Percentiles rank a stretch among this genome's conserved stretches.
phyloP scores from a whole-genome alignment of 2,113 vertebrate genomes.

The Probosciger aterrimus region DNA sequence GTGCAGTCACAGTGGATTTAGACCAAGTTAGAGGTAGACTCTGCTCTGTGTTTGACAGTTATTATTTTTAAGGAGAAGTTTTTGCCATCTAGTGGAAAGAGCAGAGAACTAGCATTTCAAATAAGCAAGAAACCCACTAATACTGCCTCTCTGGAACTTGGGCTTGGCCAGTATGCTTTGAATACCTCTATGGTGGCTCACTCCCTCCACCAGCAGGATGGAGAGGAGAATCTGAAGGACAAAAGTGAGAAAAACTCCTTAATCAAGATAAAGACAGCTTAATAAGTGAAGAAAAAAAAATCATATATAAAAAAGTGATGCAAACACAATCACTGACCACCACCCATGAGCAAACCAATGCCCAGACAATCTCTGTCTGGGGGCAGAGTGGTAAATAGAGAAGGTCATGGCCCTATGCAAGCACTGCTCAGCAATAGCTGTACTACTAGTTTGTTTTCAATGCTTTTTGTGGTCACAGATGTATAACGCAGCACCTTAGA shows the following conservation, averaged over 20 bases:
- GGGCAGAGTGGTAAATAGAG: neutral
- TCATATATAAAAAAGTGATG: neutral
- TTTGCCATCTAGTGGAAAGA: slow-evolving; percentile 65
- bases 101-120: neutral
- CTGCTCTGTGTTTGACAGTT: neutral
- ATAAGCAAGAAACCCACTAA: neutral
- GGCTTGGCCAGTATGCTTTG: neutral
- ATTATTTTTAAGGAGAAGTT: neutral
- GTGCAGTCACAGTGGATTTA: neutral
- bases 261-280: neutral
- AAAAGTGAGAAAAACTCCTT: neutral
- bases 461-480: neutral
- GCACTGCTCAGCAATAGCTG: neutral
- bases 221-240: neutral
- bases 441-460: neutral
- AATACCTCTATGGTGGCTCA: neutral
- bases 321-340: neutral
- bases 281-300: neutral
- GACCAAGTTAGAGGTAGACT: neutral
- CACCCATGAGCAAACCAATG: neutral
- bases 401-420: rapidly evolving
- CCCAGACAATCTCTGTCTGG: neutral
- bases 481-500: neutral
- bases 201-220: neutral
- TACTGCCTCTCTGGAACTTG: neutral